These are phyloP conservation scores for Zelleria hepariella DNA, from an alignment of 2,888 invertebrate species.

Conservation along the genomic window DNA sequence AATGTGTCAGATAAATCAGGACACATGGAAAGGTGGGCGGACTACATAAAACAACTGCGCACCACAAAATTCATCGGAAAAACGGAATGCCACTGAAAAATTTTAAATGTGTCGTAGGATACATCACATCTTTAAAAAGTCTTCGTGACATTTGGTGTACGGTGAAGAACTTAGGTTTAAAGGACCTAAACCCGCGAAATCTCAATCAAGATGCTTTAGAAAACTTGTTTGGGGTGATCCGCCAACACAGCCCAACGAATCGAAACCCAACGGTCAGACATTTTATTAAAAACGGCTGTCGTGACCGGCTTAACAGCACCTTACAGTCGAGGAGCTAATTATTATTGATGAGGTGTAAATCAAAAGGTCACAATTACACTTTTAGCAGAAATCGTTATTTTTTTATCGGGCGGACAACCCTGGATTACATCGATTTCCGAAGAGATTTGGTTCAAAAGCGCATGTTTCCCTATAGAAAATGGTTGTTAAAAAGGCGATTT, in stretches of 20 bases:
- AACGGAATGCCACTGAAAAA: not conserved
- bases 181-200: not conserved
- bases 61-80: conserved; percentile 1
- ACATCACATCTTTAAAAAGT: not conserved
- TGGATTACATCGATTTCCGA: too few species aligned
- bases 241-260: conserved; percentile 10
- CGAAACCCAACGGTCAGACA: too few species aligned
- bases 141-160: not conserved
- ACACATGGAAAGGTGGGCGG: not conserved
- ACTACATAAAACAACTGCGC: not conserved
- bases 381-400: too few species aligned
- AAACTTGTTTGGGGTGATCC: not conserved
- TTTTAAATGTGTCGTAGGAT: conserved; percentile 2
- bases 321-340: too few species aligned
- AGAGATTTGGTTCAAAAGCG: too few species aligned
- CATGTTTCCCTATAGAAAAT: too few species aligned
- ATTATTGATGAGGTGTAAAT: too few species aligned
- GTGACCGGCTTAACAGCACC: too few species aligned
- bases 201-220: not conserved
- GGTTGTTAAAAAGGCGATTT: too few species aligned
- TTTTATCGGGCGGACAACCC: too few species aligned
- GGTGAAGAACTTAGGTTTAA: not conserved
- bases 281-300: too few species aligned
- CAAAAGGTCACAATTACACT: too few species aligned
- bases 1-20: conserved; percentile 9